Conservation (phyloP, 2,797 vertebrate genomes). For the Gambusia yucatana region DNA sequence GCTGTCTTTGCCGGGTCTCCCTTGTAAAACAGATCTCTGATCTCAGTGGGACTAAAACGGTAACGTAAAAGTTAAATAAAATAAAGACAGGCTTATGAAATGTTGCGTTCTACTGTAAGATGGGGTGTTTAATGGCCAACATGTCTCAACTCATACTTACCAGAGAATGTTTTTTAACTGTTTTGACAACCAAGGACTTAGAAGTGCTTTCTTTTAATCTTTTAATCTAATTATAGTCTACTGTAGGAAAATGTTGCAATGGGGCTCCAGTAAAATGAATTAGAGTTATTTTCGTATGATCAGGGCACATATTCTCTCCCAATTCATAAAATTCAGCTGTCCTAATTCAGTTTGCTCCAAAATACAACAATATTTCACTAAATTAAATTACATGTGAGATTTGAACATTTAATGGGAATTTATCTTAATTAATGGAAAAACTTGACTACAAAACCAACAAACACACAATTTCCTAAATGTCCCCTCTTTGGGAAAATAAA, state of each 20-base stretch:
- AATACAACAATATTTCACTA: not conserved
- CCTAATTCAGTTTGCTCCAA: not conserved
- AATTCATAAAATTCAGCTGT: not conserved
- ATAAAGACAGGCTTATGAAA: not conserved
- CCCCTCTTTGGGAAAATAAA: not conserved
- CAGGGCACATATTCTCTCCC: not conserved
- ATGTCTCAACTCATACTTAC: not conserved
- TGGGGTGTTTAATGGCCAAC: not conserved
- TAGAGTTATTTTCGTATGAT: not conserved
- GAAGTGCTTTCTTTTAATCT: not conserved
- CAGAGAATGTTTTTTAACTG: not conserved
- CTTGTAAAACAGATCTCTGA: not conserved
- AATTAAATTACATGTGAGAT: not conserved
- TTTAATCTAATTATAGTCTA: not conserved
- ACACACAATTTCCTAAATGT: not conserved
- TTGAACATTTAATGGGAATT: not conserved
- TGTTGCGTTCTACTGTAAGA: not conserved
- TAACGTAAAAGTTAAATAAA: not conserved
- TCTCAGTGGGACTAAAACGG: not conserved
- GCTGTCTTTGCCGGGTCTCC: not conserved
- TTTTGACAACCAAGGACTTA: not conserved
- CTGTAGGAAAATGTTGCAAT: not conserved
- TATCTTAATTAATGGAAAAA: not conserved
- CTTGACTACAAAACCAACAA: not conserved
- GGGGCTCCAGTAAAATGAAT: not conserved